phyloP scores from a whole-genome alignment of 2,113 vertebrate genomes.

The Tachysurus fulvidraco region DNA sequence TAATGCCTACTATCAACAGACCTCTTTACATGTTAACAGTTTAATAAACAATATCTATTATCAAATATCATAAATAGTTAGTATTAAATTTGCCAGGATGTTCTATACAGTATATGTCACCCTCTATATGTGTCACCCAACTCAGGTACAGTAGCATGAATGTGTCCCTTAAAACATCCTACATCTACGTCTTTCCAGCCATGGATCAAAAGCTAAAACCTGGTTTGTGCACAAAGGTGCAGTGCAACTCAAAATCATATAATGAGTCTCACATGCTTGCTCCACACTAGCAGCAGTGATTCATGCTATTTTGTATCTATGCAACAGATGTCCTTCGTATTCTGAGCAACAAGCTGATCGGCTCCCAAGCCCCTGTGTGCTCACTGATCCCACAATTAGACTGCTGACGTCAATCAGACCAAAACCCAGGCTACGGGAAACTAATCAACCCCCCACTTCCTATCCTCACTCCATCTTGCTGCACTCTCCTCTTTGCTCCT shows the following conservation, averaged over 20 bases:
- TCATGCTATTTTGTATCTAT: constrained; percentile 26
- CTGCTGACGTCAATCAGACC: constrained; percentile 32
- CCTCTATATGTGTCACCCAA: background rate
- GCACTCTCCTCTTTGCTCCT: background rate
- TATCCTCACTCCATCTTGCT: constrained; percentile 1
- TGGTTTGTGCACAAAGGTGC: background rate
- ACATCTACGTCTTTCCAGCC: background rate
- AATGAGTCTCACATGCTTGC: background rate
- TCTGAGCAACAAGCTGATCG: constrained; percentile 38
- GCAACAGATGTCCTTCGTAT: constrained; percentile 30
- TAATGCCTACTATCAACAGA: background rate
- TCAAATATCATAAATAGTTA: background rate
- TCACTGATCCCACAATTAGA: constrained; percentile 45
- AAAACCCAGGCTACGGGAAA: constrained; percentile 46
- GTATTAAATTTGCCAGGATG: background rate
- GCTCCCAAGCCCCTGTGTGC: constrained; percentile 1
- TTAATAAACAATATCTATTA: background rate
- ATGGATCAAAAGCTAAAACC: background rate
- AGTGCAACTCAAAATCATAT: constrained; percentile 2
- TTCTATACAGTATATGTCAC: too few relatives aligned
- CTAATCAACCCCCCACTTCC: constrained; percentile 48
- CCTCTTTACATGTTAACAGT: background rate
- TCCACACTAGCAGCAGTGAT: background rate
- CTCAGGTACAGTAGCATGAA: background rate
- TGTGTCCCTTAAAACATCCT: background rate